Conservation (phyloP, 2,113 vertebrate genomes). For the Tenrec ecaudatus region DNA sequence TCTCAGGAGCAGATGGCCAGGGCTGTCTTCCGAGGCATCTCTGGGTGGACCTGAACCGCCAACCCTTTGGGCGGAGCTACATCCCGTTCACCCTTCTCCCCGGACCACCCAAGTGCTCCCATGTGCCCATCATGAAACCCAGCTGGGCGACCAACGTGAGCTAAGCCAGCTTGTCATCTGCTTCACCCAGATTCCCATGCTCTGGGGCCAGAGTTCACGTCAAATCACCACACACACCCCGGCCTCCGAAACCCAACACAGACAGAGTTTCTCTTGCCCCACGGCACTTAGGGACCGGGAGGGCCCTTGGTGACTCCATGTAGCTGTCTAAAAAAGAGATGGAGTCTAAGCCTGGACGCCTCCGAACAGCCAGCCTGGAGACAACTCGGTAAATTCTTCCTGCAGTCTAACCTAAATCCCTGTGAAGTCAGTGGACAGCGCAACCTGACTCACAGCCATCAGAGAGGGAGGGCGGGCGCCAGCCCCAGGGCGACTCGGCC, state of each 20-base stretch:
- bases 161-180: background rate
- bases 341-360: background rate
- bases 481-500: background rate
- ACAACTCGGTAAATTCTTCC: background rate
- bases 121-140: background rate
- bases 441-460: conserved; percentile 40
- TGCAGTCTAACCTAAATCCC: conserved; percentile 33
- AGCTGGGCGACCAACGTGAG: background rate
- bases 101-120: background rate
- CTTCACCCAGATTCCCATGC: too few species aligned
- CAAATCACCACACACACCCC: background rate
- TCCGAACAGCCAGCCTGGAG: background rate
- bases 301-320: too few species aligned
- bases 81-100: background rate
- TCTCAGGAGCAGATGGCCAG: background rate
- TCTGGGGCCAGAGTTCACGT: background rate
- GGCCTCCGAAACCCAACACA: background rate
- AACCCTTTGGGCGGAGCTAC: background rate
- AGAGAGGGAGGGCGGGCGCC: background rate
- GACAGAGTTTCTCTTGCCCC: background rate
- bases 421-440: background rate
- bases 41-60: background rate
- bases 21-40: background rate
- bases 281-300: fast-evolving
- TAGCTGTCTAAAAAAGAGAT: background rate